phyloP scores from a whole-genome alignment of 2,797 vertebrate genomes.

The Typhlichthys subterraneus region DNA sequence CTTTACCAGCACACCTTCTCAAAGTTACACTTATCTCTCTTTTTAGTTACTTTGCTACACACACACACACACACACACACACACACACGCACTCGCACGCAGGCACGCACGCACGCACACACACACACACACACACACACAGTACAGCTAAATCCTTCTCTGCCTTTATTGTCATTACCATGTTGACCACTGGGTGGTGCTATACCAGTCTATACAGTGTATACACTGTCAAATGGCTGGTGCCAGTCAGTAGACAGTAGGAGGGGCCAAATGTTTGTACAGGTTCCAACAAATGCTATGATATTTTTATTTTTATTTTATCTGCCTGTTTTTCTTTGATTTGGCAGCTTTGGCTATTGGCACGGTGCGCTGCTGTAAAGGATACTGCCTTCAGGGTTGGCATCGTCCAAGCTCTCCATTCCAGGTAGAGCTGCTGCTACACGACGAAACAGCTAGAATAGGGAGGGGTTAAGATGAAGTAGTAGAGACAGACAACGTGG shows the following conservation, averaged over 20 bases:
- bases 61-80: not conserved
- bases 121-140: not conserved
- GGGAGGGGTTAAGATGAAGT: conserved; percentile 3
- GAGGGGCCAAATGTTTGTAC: conserved; percentile 38
- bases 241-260: conserved; percentile 41
- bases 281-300: conserved; percentile 57
- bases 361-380: conserved; percentile 74
- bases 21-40: not conserved
- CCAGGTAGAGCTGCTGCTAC: conserved; percentile 92
- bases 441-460: conserved; percentile 86
- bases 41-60: not conserved
- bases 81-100: not conserved
- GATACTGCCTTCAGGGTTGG: conserved; percentile 97
- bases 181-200: conserved; percentile 47
- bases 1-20: not conserved
- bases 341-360: conserved; percentile 28
- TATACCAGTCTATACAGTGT: conserved; percentile 17
- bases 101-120: not conserved
- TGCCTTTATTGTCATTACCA: conserved; percentile 8
- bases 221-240: conserved; percentile 45
- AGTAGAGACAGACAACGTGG: not conserved
- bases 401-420: conserved; percentile 92
- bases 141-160: conserved; percentile 15
- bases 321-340: not conserved
- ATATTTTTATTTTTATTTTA: conserved; percentile 49